Conservation (phyloP, 2,888 invertebrate genomes). For the Lepidonotus clava region DNA sequence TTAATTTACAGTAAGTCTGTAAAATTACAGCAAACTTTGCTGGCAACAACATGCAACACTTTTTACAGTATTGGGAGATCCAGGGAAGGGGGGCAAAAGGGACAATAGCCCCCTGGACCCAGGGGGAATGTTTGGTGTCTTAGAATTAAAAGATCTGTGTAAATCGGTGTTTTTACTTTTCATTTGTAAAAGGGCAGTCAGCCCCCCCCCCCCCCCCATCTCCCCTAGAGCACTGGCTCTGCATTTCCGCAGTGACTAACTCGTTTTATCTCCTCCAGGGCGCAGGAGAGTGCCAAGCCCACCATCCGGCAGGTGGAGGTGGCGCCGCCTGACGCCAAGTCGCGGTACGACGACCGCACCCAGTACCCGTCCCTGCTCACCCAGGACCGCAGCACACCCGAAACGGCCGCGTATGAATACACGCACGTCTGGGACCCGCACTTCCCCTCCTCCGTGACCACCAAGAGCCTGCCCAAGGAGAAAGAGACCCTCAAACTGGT, state of each 20-base stretch:
- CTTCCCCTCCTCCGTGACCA: not conserved
- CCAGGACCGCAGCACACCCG: not conserved
- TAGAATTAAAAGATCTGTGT: too few relatives aligned
- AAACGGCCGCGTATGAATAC: constrained; percentile 41
- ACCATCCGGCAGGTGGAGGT: constrained; percentile 8
- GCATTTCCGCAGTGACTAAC: not conserved
- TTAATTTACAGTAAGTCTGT: too few relatives aligned
- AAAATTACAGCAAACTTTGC: too few relatives aligned
- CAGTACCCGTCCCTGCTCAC: constrained; percentile 46
- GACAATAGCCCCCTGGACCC: too few relatives aligned
- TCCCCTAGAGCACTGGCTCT: too few relatives aligned
- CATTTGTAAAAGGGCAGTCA: too few relatives aligned
- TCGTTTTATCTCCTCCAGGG: not conserved
- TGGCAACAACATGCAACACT: too few relatives aligned
- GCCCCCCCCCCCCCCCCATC: too few relatives aligned
- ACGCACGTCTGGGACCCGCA: constrained; percentile 55
- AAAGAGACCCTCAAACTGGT: constrained; percentile 44
- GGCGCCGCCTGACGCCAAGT: constrained; percentile 40
- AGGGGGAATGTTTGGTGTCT: too few relatives aligned
- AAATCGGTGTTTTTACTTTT: too few relatives aligned
- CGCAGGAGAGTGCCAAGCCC: constrained; percentile 34
- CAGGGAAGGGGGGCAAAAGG: too few relatives aligned
- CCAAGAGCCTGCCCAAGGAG: not conserved
- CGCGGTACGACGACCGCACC: constrained; percentile 42
- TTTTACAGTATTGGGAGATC: too few relatives aligned